Percentiles rank a stretch among this genome's conserved stretches.
phyloP scores from a whole-genome alignment of 2,797 vertebrate species.

The Erpetoichthys calabaricus region DNA sequence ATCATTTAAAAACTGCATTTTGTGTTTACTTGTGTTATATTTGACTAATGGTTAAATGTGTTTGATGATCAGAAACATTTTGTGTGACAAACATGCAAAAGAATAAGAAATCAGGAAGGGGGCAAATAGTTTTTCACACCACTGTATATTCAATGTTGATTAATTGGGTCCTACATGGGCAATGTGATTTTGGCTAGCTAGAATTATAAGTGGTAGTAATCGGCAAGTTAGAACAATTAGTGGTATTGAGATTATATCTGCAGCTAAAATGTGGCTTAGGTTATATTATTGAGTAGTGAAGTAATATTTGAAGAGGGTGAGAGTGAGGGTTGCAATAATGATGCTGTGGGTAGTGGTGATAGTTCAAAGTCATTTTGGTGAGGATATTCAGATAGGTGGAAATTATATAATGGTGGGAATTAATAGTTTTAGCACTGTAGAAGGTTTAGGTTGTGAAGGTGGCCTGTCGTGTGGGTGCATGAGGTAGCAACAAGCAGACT shows the following conservation, averaged over 20 bases:
- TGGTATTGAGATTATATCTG: slow-evolving; percentile 16
- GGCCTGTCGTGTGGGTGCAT: slow-evolving; percentile 18
- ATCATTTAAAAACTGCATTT: too few species aligned
- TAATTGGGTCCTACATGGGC: slow-evolving; percentile 9
- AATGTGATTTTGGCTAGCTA: slow-evolving; percentile 25
- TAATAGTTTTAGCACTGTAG: slow-evolving; percentile 34
- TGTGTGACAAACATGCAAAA: too few species aligned
- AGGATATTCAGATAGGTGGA: rapidly evolving
- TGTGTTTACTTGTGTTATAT: too few species aligned
- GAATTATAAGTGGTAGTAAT: slow-evolving; percentile 15
- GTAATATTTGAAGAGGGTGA: rapidly evolving
- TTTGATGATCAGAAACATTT: too few species aligned
- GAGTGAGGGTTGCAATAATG: rapidly evolving
- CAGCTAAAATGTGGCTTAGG: rapidly evolving
- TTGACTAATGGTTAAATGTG: too few species aligned
- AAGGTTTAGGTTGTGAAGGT: slow-evolving; percentile 14
- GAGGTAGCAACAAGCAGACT: slow-evolving; percentile 20
- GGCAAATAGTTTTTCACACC: too few species aligned
- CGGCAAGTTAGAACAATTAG: slow-evolving; percentile 17
- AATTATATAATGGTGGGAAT: slow-evolving; percentile 5
- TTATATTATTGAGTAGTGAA: rapidly evolving
- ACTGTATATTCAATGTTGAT: too few species aligned
- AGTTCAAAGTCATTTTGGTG: neutral
- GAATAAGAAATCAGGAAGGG: too few species aligned
- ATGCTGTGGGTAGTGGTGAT: rapidly evolving